phyloP scores from a whole-genome alignment of 2,113 vertebrate species.

The Chloropsis cyanopogon region DNA sequence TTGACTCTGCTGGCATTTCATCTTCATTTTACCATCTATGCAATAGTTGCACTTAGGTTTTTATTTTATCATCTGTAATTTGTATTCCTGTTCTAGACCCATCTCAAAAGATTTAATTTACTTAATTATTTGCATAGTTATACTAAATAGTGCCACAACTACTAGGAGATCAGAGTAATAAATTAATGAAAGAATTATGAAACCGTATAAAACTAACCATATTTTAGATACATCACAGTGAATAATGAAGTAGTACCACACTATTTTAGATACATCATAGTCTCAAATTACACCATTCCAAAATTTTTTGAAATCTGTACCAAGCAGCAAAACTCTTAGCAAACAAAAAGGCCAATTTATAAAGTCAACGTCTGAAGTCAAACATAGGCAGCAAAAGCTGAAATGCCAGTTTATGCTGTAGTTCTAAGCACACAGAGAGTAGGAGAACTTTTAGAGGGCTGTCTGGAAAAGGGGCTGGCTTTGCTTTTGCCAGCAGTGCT shows the following conservation, averaged over 20 bases:
- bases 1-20: neutral
- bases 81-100: neutral
- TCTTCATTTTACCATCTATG: neutral
- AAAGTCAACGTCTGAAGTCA: neutral
- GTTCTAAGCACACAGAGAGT: neutral
- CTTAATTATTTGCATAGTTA: slow-evolving; percentile 21
- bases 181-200: neutral
- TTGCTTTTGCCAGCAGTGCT: neutral
- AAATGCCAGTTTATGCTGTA: neutral
- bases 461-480: neutral
- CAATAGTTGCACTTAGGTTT: neutral
- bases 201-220: neutral
- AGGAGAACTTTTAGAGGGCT: neutral
- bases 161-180: neutral
- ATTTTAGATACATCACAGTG: neutral
- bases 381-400: neutral
- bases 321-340: neutral
- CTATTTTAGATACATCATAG: neutral
- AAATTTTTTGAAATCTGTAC: neutral
- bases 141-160: neutral
- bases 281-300: neutral
- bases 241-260: neutral
- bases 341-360: neutral
- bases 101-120: neutral
- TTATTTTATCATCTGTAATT: neutral